Base-by-base conservation (phyloP, 2,888 invertebrate genomes). In the Allophyes oxyacanthae region DNA sequence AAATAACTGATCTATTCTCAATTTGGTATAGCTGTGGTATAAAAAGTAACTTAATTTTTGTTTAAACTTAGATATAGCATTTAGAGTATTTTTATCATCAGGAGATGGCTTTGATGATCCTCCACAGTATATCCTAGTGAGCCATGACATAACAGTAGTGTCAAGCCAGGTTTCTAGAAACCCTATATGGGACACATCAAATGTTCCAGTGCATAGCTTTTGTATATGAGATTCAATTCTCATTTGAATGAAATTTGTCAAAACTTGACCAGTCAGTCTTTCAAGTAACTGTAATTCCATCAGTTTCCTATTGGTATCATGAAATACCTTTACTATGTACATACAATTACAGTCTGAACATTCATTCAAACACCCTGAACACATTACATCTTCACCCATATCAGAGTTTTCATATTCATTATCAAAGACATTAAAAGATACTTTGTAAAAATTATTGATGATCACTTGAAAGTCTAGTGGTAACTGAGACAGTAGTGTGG, bases 1-100 rank as follows among this genome's bases (percentile, higher is more conserved):
- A 85, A 99, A 99, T 48, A 99, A 95, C 85, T 99, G 98, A 73
- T 98, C 97, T 67, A 99, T 98, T 75, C 98, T 95, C 46, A 97
- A 95, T 85, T 96, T 96, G 6, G 98, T 98, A 80, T 98, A 99
- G 28, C 97, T 97, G 84, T 98, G 98, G 83, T 97, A 98, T 64
- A 99, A 92, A 84, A 96, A 97, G 84, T 98, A 97, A 25, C 95
- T 95, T 13, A 99, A 90, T 83, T 97, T 97, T 54, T 96, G 95
- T 79, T 97, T 96, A 77, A 97, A 97, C 70, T 95, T 95, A 40
- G 95, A 89, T 54, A 97, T 95, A 6, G 95, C 94, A 78, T 92
- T 92, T 43, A 92, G 89, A 57, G 95, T 94, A 72, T 94, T 88
- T 52, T 94, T 91, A 60, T 95, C 94, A 74, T 95, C 90, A 41